Evolutionary conservation across 2,888 invertebrate genomes (phyloP).

Genomic region (Bombylius major): DNA sequence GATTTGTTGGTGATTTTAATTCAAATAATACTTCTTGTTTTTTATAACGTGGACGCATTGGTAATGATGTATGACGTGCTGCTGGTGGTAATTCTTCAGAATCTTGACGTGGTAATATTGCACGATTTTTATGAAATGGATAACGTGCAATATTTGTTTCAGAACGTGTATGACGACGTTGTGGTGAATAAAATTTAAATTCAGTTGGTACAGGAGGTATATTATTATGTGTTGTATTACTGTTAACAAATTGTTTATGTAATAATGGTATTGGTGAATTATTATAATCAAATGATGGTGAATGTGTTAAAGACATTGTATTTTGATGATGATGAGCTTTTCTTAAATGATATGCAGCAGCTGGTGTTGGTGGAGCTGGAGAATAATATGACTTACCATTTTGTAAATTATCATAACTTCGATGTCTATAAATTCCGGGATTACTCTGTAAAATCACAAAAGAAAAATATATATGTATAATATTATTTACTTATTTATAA

Average conservation of each 20-base stretch:
- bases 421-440: conserved; percentile 33
- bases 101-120: conserved; percentile 27
- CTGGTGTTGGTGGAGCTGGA: conserved; percentile 28
- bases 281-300: conserved; percentile 32
- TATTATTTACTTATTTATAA: too few species aligned
- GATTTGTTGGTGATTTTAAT: conserved; percentile 34
- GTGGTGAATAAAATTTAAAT: conserved; percentile 36
- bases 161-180: conserved; percentile 21
- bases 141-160: conserved; percentile 28
- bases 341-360: conserved; percentile 29
- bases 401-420: conserved; percentile 38
- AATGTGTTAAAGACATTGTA: conserved; percentile 30
- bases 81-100: conserved; percentile 35
- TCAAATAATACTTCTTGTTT: conserved; percentile 34
- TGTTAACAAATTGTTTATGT: conserved; percentile 23
- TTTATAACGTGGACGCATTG: conserved; percentile 31
- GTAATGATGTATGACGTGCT: conserved; percentile 28
- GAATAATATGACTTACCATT: conserved; percentile 37
- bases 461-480: background rate
- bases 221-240: conserved; percentile 14
- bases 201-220: conserved; percentile 33
- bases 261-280: conserved; percentile 34
- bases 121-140: conserved; percentile 33
- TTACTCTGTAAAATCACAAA: conserved; percentile 14
- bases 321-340: conserved; percentile 9